Evolutionary conservation across 2,888 invertebrate genomes (phyloP).

Genomic region (Drosophila flavopinicola): DNA sequence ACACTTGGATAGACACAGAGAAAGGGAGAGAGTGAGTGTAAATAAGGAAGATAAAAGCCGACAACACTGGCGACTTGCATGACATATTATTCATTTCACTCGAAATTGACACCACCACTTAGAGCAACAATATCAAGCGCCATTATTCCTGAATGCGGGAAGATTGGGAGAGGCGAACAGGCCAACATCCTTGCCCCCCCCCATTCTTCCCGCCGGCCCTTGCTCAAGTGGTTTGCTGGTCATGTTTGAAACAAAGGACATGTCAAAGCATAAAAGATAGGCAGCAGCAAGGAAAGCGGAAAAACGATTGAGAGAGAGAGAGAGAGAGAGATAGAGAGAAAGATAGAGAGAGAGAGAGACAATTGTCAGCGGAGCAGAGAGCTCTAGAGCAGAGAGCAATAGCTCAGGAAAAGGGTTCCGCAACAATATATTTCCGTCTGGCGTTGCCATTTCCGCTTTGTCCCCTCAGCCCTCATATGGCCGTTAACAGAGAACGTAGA

Average conservation of each 20-base stretch:
- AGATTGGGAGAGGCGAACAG: neutral
- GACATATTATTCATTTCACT: constrained; percentile 70
- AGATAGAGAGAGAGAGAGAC: constrained; percentile 4
- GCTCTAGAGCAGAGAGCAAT: neutral
- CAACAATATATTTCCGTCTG: constrained; percentile 60
- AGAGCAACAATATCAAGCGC: constrained; percentile 63
- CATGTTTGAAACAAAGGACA: constrained; percentile 54
- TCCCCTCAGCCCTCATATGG: neutral
- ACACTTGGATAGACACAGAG: constrained; percentile 23
- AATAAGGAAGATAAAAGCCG: constrained; percentile 60
- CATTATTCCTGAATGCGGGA: constrained; percentile 55
- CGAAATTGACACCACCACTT: constrained; percentile 73
- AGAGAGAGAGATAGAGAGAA: neutral
- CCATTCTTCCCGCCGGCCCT: neutral
- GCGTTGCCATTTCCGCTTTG: constrained; percentile 49
- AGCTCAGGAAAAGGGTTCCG: constrained; percentile 5
- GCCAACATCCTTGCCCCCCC: too few relatives aligned
- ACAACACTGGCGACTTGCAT: constrained; percentile 52
- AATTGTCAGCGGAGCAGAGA: neutral
- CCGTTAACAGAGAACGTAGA: constrained; percentile 10
- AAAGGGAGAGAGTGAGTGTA: constrained; percentile 26
- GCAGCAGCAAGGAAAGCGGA: constrained; percentile 1
- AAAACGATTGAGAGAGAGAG: constrained; percentile 2
- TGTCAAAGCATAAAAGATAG: constrained; percentile 23
- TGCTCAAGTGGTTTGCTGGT: constrained; percentile 44